These are phyloP conservation scores for Brenthis daphne DNA, from an alignment of 2,888 invertebrate species.

Conservation along the genomic window DNA sequence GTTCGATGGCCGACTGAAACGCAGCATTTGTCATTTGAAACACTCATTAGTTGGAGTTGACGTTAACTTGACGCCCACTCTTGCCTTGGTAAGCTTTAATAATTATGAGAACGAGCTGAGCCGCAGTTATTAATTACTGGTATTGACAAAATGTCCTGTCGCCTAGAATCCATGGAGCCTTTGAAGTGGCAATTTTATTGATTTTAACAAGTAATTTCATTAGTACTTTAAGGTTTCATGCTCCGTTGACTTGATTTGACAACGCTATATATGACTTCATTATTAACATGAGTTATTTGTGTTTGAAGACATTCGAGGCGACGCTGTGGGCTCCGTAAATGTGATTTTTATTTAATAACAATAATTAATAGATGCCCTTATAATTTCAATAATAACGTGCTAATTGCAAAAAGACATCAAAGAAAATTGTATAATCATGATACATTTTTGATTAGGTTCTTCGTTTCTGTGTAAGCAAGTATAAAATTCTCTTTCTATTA, in stretches of 20 bases:
- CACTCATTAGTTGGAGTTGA: constrained; percentile 77
- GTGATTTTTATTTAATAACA: too few species aligned
- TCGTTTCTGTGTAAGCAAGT: too few species aligned
- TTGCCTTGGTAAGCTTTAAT: constrained; percentile 71
- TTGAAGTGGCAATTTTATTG: constrained; percentile 57
- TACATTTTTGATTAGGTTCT: too few species aligned
- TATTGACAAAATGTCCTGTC: constrained; percentile 71
- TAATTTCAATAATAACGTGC: too few species aligned
- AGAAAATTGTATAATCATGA: too few species aligned
- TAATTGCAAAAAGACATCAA: too few species aligned
- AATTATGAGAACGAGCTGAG: constrained; percentile 68
- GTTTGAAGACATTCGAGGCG: neutral
- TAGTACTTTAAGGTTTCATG: constrained; percentile 41
- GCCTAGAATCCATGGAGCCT: constrained; percentile 51
- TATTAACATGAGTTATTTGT: constrained; percentile 7
- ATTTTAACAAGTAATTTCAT: constrained; percentile 47
- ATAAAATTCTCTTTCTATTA: too few species aligned
- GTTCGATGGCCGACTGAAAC: constrained; percentile 55
- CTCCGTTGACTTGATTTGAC: constrained; percentile 29
- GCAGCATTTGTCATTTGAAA: constrained; percentile 75
- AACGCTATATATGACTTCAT: constrained; percentile 18
- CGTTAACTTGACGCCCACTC: constrained; percentile 75
- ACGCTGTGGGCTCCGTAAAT: too few species aligned
- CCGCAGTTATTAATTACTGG: constrained; percentile 71
- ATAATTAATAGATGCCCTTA: too few species aligned